phyloP scores from a whole-genome alignment of 2,888 invertebrate species.

The Carpatolechia fugitivella region DNA sequence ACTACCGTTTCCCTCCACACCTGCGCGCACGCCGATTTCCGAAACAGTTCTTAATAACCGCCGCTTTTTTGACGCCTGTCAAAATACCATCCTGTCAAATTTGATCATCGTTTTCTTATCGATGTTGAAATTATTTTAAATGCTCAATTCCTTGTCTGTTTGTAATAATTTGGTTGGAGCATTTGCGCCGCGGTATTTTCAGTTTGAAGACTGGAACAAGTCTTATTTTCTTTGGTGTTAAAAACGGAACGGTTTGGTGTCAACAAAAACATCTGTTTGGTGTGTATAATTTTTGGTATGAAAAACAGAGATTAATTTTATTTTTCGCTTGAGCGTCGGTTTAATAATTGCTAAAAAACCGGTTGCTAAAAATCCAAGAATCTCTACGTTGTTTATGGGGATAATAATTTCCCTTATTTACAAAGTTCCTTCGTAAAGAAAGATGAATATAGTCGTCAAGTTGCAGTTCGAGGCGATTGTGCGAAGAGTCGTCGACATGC shows the following conservation, averaged over 20 bases:
- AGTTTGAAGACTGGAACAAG: background rate
- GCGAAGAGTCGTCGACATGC: slow-evolving; percentile 27
- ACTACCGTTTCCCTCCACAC: slow-evolving; percentile 20
- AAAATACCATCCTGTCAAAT: slow-evolving; percentile 4
- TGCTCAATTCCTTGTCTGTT: background rate
- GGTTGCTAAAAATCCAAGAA: too few relatives aligned
- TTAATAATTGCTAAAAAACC: too few relatives aligned
- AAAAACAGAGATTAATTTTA: too few relatives aligned
- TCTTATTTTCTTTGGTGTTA: background rate
- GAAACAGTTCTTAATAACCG: slow-evolving; percentile 1
- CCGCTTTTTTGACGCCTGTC: slow-evolving; percentile 9
- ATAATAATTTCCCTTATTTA: too few relatives aligned
- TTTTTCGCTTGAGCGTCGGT: background rate
- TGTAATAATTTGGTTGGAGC: background rate
- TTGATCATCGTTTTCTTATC: background rate
- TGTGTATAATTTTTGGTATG: background rate
- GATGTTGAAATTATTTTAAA: background rate
- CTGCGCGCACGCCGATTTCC: slow-evolving; percentile 6
- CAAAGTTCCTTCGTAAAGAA: too few relatives aligned
- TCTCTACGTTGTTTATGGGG: too few relatives aligned
- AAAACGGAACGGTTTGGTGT: background rate
- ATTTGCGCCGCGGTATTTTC: background rate
- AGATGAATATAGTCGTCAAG: too few relatives aligned
- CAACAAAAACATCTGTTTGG: background rate
- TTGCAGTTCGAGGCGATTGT: too few relatives aligned